Evolutionary conservation across 2,797 vertebrate genomes (phyloP).

Genomic region (Masticophis lateralis): DNA sequence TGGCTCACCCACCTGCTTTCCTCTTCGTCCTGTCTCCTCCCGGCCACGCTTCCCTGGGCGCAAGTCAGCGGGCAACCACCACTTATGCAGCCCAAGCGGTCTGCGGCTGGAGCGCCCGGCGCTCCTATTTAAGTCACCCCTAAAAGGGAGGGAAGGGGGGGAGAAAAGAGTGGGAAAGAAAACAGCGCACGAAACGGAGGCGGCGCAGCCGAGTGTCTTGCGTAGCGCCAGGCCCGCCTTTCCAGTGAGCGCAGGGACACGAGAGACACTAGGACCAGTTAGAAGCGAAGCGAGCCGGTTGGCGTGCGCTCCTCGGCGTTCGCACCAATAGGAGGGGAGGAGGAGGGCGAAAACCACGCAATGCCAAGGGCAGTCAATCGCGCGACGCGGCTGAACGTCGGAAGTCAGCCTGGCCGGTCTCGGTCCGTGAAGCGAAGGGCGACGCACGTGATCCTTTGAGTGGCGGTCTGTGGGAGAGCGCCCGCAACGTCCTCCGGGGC

Average conservation of each 20-base stretch:
- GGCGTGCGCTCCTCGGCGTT: neutral
- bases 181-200: neutral
- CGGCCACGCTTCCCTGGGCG: too few species aligned
- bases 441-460: neutral
- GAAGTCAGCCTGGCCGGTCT: neutral
- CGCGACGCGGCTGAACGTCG: neutral
- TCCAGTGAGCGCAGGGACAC: neutral
- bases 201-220: neutral
- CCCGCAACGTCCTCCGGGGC: too few species aligned
- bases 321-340: neutral
- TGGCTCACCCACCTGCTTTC: neutral
- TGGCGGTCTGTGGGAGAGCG: neutral
- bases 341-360: too few species aligned
- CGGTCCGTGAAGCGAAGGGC: neutral
- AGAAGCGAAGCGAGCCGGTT: neutral
- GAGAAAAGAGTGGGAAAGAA: neutral
- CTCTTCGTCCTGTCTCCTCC: neutral
- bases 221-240: neutral
- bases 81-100: neutral
- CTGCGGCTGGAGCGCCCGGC: neutral
- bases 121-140: conserved; percentile 29
- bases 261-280: neutral
- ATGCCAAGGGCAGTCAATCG: neutral
- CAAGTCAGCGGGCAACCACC: neutral
- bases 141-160: neutral